These are phyloP conservation scores for Sarcophaga variegata DNA, from an alignment of 2,888 invertebrate genomes.

Conservation along the genomic window DNA sequence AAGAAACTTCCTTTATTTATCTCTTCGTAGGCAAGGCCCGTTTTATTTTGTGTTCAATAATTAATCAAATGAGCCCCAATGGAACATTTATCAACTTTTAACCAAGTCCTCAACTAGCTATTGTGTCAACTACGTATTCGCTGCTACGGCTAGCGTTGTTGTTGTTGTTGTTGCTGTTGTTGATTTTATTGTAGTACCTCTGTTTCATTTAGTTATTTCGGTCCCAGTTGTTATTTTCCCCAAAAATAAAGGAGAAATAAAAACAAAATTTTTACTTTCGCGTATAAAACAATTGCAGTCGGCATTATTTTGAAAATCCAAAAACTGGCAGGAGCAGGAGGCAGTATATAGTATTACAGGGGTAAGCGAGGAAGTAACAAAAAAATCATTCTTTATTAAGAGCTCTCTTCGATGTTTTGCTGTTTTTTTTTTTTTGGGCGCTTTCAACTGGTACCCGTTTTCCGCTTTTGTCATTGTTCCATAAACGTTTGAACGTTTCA, in stretches of 20 bases:
- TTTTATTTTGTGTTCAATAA: no score
- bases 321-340: background rate
- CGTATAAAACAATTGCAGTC: constrained; percentile 37
- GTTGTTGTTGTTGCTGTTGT: background rate
- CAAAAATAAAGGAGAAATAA: no score
- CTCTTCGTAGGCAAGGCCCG: no score
- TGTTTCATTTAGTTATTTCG: constrained; percentile 6
- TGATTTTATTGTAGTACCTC: background rate
- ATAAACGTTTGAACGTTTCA: constrained; percentile 26
- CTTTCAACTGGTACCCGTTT: constrained; percentile 20
- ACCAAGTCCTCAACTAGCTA: no score
- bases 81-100: no score
- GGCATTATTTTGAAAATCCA: background rate
- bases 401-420: constrained; percentile 7
- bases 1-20: no score
- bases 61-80: no score
- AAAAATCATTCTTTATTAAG: constrained; percentile 27
- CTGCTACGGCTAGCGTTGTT: background rate
- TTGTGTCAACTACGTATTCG: no score
- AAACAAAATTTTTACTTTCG: background rate
- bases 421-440: background rate
- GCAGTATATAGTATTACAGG: background rate
- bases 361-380: constrained; percentile 16
- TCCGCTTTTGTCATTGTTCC: constrained; percentile 36
- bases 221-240: background rate